Evolutionary conservation across 2,888 invertebrate species (phyloP).

Genomic region (Xestia rhomboidea): DNA sequence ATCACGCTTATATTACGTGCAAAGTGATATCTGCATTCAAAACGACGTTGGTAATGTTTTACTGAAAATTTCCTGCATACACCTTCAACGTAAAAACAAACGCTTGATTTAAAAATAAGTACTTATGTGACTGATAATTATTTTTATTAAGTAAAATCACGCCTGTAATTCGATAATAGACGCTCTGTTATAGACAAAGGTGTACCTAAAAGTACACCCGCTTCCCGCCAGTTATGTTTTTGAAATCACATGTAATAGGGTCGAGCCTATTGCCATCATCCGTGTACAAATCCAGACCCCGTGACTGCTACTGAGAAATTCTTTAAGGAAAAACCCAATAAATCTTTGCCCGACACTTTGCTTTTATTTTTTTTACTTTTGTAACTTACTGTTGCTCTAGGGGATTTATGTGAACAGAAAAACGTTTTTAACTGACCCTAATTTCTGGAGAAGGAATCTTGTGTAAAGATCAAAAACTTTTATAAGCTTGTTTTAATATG

Average conservation of each 20-base stretch:
- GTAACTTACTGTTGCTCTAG: no score
- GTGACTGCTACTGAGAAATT: no score
- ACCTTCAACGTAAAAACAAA: background rate
- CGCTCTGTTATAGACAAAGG: background rate
- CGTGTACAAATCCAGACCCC: background rate
- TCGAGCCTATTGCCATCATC: background rate
- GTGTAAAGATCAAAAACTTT: background rate
- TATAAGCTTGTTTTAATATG: background rate
- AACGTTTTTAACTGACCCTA: no score
- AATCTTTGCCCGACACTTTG: no score
- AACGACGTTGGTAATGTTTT: background rate
- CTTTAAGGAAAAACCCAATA: no score
- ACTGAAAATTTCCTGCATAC: background rate
- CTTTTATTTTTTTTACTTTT: no score
- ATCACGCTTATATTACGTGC: slow-evolving; percentile 17
- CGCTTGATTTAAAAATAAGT: background rate
- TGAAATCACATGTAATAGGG: background rate
- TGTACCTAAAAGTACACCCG: background rate
- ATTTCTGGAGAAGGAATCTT: no score
- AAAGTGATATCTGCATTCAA: slow-evolving; percentile 35
- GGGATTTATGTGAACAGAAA: background rate
- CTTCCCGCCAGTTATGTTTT: background rate
- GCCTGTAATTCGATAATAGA: background rate
- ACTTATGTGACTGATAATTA: background rate
- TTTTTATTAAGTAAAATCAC: background rate